Base-by-base conservation (phyloP, 2,113 vertebrate genomes). In the Sebastes fasciatus region DNA sequence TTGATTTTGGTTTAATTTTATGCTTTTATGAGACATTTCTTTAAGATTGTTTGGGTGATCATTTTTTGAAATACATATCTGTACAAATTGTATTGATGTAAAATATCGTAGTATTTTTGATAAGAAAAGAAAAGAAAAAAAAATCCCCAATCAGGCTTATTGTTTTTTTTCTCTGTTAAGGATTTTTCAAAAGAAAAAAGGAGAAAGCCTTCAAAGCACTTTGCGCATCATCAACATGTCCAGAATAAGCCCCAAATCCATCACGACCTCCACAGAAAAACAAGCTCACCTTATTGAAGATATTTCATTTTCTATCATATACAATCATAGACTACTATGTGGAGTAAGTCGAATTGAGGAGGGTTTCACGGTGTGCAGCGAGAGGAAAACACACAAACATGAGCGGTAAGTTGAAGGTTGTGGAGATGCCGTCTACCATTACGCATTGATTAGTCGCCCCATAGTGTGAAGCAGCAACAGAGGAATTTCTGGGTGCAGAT, bases 401-500 rank as follows among this genome's bases (percentile, higher is more conserved):
- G 8, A 54, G 46, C 79, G 46, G 62, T 54, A 82, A 89, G 69
- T 87, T 88, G 40, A 34, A 45, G 74, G 16, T 48, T 84, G 71
- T 76, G 79, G 87, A 86, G 79, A 88, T 86, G 78, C 82, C 79
- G 85, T 89, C 84, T 87, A 69, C 75, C 69, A 77, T 92, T 90
- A 91, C 90, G 83, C 91, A 87, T 84, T 83, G 87, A 93, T 85
- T 62, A 87, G 70, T 76, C 73, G 64, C 91, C 83, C 55, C 69
- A 70, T 79, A 69, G 84, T 34, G 34, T 34, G 34, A 34, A 16
- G 83, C 86, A 84, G 89, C 86, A 88, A 87, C 89, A 82, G 82
- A 88, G 89, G 91, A 91, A 94, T 94, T 81, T 93, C 67, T 86
- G 87, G 88, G 89, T 93, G 91, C 92, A 91, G 86, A 86, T 88